Base-by-base conservation (phyloP, 2,888 invertebrate species). In the Chrysolina americana region DNA sequence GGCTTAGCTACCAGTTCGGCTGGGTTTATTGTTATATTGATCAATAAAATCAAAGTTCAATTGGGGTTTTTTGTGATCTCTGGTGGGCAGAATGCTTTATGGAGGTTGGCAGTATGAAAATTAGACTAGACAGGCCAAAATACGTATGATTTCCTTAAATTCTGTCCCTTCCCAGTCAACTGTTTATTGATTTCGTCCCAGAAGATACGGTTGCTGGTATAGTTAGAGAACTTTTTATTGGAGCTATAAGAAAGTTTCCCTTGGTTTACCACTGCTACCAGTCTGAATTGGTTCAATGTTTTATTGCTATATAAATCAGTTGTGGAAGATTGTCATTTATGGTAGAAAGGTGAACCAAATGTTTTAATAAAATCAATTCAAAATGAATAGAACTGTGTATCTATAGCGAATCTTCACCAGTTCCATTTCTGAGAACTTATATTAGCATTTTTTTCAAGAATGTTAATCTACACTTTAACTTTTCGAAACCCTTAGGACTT, bases 21-120 rank as follows among this genome's bases (percentile, higher is more conserved):
- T 68, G 17, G 44, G 41, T 72, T 74, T 70, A 71, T 70, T 68
- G 65, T 70, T 71, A 68, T 69, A 71, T 66, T 62, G 73, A 76
- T 74, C 76, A 74, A 76, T 76, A 76, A 76, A 76, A 74, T 36
- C 41, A 36, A 68, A 50, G 53, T 53, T 23, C 48, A 28, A 53
- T 48, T 64, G 28, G 28, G 28, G 71, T 15, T 59, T 56, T 21
- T 36, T 36, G 36, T 28, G 15, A 23, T 15, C n/a, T 59, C n/a
- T 28, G 28, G 36, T 8, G 28, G 53, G 53, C 59, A 28, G 59
- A 59, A 59, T 11, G 21, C 21, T 53, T 21, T 21, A 53, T 53
- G 21, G 53, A 13, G 21, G 50, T 5, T 28, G 28, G 28, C 5
- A 28, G 36, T n/a, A n/a, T n/a, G n/a, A n/a, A n/a, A n/a, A n/a